Evolutionary conservation across 1,140 invertebrate genomes (phyloP), one percentile per base, ranked within the genome.

Genomic region (Drosophila virilis): DNA sequence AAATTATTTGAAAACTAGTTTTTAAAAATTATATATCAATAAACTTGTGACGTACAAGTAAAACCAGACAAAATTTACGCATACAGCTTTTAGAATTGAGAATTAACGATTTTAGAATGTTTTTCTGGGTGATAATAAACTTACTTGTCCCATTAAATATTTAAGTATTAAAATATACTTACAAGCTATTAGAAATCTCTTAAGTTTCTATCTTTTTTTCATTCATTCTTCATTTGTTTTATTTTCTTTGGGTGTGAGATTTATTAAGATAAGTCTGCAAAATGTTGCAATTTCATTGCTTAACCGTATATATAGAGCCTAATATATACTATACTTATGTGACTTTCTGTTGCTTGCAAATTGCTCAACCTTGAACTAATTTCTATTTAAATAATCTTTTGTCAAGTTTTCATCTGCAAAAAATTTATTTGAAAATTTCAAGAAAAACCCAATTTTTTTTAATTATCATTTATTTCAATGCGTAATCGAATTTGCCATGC

Each of bases 311-410:
- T 46, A 35, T 59, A 59, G 13, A 46, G 13, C 38, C 38, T 5
- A 73, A 62, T 48, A 52, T 46, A 67, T 52, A 42, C 22, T 4
- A 55, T 60, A 52, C 17, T 45, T 62, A 69, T 60, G 60, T 46
- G 78, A 72, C 54, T 68, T 78, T 86, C 46, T 35, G 78, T 73
- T 65, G 66, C 64, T 86, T 79, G 77, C 82, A 76, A 90, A 90
- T 91, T 82, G 71, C 48, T 61, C 74, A 82, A 83, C 86, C 86
- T 90, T 90, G 86, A 90, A 90, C 88, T 75, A 90, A 86, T 80
- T 90, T 90, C 79, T 90, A 86, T 90, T 90, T 88, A 80, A 90
- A 84, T 89, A 80, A 67, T 80, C 52, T 90, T 73, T 90, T 90
- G 60, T 85, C 74, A 78, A 77, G 35, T 69, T 65, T 69, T 48